Evolutionary conservation across 2,113 vertebrate genomes (phyloP), one percentile per base, ranked within the genome.

Genomic region (Lipophrys pholis): DNA sequence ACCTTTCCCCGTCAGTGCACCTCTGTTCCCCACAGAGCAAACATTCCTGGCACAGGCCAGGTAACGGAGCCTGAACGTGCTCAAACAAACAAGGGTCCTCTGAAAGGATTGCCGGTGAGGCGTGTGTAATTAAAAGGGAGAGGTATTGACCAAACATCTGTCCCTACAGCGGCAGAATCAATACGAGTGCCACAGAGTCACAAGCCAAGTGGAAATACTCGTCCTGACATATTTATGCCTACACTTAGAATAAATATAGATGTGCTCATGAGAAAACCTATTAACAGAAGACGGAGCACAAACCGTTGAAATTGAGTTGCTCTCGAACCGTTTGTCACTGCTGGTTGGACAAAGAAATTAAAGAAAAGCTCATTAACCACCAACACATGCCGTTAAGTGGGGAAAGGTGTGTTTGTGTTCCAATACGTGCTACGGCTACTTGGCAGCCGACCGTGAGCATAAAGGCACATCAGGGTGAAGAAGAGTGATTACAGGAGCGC

Each of bases 1-100:
- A 30, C 21, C 21, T 30, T 30, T 30, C 21, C 21, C 21, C 54
- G 60, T 57, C 49, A 38, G 17, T 7, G 39, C 1, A 0, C 48
- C 68, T 71, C 39, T 7, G 50, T 51, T 55, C 35, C 49, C 56
- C 39, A 35, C 50, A 64, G 59, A 58, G 77, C 54, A 82, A 91
- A 87, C 83, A 80, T 84, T 84, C 60, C 43, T 53, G 50, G 42
- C 8, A 43, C 48, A 73, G 55, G 82, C 52, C 43, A 14, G 74
- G 85, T 69, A 79, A 87, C 74, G 1, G 11, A 4, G 0, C 8
- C 48, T 7, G 12, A 75, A 58, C 35, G 6, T 56, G 76, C 56
- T 60, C 79, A 79, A 84, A 86, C 78, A 82, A 65, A 70, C 43
- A 16, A 16, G 30, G 69, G 59, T 11, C 0, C 6, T 39, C 74